Base-by-base conservation (phyloP, 2,888 invertebrate genomes). In the Zhengitettix transpicula region DNA sequence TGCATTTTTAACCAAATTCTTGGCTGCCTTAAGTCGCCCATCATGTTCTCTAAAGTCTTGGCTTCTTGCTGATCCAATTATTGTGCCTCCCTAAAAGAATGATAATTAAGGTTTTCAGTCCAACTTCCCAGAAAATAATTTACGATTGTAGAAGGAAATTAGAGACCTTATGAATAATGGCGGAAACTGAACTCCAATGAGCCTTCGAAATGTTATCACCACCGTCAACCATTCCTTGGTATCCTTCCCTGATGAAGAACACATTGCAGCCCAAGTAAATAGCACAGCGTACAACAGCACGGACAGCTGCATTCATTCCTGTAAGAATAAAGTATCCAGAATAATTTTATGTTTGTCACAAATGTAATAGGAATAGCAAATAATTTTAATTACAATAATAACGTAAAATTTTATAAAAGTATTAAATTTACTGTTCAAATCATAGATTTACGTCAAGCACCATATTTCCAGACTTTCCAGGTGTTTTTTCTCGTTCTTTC, bases 281-380 rank as follows among this genome's bases (percentile, higher is more conserved):
- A 59, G 95, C 97, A 92, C 98, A 98, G 67, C 99, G 85, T n/a
- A 98, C 97, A 12, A 96, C 96, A 59, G 99, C 95, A 60, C 99
- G 81, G 9, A 99, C 95, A 58, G 99, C 97, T 52, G 96, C 91
- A 81, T 99, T 99, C 99, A 99, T 99, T 62, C 99, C 99, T 88
- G 74, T 63, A 71, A 71, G 9, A 8, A 42, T n/a, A n/a, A n/a
- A n/a, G n/a, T n/a, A n/a, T n/a, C n/a, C n/a, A n/a, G n/a, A n/a
- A 28, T 7, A 28, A 28, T 28, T 28, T 28, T 28, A 28, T 28
- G 28, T 28, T 28, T 2, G 28, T 28, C 28, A 28, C 28, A 28
- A 28, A 28, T 7, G 28, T 28, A 28, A 28, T 28, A 28, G 7
- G 2, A 28, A 28, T 28, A 28, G 7, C 7, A 7, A 5, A 2